Evolutionary conservation across 2,888 invertebrate genomes (phyloP), one percentile per base, ranked within the genome.

Genomic region (Heliconius ethilla): DNA sequence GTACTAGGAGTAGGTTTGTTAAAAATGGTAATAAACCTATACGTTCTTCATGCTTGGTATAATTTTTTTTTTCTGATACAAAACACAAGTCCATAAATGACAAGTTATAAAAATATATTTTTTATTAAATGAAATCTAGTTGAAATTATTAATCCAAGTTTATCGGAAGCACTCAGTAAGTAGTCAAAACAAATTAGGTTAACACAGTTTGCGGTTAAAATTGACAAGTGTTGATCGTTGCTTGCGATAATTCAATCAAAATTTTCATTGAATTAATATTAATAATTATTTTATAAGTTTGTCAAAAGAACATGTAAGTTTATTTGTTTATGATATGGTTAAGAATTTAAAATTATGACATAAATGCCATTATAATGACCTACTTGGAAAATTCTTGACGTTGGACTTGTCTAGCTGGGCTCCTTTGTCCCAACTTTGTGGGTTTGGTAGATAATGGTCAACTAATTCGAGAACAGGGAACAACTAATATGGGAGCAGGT

Each of bases 111-210:
- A 18, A 51, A 13, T 13, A n/a, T 10, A 55, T n/a, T 0, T n/a
- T 59, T 59, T 59, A n/a, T 59, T 59, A 59, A n/a, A n/a, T 59
- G 10, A n/a, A 45, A 15, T 45, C 13, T 25, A 40, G 9, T 25
- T 1, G 13, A 25, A 40, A 45, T 69, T 7, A 25, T 27, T 69
- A 69, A 69, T 40, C 15, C 69, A 25, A 69, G 25, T 25, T 15
- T 69, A 59, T 72, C 59, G 59, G 59, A 72, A 72, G 72, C 72
- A 72, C n/a, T 59, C 59, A 59, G n/a, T 70, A 72, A 59, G 72
- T 59, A 59, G 72, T 72, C 72, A 72, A 55, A 72, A 72, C 72
- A 72, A 72, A 72, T 72, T 72, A 72, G 72, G 55, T n/a, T 72
- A 59, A 72, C 55, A 59, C 72, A 72, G 10, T 55, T 72, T 72